phyloP scores from a whole-genome alignment of 92 coral and sea anemone genomes.

The Siderastrea radians region DNA sequence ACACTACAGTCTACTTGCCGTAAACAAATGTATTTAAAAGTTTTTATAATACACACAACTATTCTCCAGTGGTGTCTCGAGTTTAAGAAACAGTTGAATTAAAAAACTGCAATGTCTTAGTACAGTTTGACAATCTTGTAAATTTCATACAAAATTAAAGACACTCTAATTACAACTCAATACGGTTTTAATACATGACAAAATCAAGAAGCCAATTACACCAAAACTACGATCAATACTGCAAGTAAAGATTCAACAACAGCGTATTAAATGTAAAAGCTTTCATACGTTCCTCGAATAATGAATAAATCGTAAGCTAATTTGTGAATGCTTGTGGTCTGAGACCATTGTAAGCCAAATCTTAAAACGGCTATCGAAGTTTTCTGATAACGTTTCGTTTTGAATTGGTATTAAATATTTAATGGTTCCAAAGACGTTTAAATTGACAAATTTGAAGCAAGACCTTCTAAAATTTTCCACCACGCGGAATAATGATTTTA shows the following conservation, averaged over 20 bases:
- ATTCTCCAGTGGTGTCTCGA: neutral
- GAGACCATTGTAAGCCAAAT: neutral
- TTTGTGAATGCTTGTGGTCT: constrained; percentile 31
- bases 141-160: constrained; percentile 3
- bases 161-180: constrained; percentile 4
- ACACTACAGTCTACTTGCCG: neutral
- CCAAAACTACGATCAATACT: neutral
- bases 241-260: neutral
- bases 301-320: neutral
- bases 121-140: neutral
- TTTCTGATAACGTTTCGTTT: constrained; percentile 16
- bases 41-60: no score
- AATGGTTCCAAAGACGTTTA: constrained; percentile 25
- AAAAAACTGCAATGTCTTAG: no score
- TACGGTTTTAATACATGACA: neutral
- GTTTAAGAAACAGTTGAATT: neutral
- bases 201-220: neutral
- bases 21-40: neutral
- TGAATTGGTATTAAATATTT: constrained; percentile 42
- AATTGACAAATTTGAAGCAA: constrained; percentile 10
- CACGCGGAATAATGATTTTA: constrained; percentile 9
- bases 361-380: neutral
- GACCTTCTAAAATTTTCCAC: neutral
- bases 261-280: neutral
- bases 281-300: neutral